These are phyloP conservation scores for Laupala kohalensis DNA, from an alignment of 1,140 invertebrate genomes.

Conservation along the genomic window DNA sequence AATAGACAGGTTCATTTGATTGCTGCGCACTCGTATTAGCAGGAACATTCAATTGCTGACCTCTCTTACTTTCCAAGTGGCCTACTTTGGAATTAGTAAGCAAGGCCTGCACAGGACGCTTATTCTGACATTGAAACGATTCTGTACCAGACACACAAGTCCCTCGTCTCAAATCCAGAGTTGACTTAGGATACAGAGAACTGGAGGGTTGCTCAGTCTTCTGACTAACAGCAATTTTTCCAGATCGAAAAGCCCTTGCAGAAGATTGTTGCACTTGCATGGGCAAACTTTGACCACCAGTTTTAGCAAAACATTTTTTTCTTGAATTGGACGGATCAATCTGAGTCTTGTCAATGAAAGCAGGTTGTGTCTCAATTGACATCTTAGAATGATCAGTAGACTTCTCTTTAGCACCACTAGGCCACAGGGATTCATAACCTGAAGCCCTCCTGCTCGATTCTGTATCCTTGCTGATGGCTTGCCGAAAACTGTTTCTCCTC, in stretches of 20 bases:
- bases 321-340: background rate
- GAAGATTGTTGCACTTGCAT: background rate
- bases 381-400: background rate
- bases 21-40: no score
- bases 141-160: no score
- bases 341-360: background rate
- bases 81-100: no score
- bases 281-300: background rate
- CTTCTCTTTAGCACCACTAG: background rate
- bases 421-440: slow-evolving; percentile 17
- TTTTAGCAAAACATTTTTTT: background rate
- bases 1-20: no score
- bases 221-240: background rate
- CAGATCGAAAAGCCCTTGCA: background rate
- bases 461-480: slow-evolving; percentile 26
- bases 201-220: no score
- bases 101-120: no score
- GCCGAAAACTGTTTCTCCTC: slow-evolving; percentile 30
- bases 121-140: no score
- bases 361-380: background rate
- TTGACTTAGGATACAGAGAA: no score
- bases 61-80: no score
- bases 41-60: no score
- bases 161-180: no score
- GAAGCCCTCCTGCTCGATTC: background rate